Conservation (phyloP, 2,888 invertebrate genomes). For the Philaethria dido region DNA sequence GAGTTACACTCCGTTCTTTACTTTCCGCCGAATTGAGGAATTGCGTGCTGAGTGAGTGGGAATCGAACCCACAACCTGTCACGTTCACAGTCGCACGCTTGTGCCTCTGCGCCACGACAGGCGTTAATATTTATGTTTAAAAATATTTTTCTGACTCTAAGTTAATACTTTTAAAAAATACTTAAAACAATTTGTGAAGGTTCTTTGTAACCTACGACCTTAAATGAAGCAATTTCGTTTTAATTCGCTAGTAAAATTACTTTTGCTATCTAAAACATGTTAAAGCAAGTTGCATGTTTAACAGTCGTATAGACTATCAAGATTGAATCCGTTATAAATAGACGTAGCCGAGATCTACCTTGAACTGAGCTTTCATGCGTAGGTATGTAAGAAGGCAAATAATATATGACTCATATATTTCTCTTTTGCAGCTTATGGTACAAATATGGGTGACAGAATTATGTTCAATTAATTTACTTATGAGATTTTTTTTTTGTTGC, state of each 20-base stretch:
- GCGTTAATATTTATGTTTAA: too few relatives aligned
- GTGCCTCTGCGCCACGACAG: too few relatives aligned
- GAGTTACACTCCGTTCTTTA: too few relatives aligned
- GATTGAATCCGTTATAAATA: conserved; percentile 9
- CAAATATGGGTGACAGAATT: background rate
- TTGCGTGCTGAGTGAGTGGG: too few relatives aligned
- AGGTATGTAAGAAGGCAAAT: background rate
- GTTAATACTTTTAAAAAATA: too few relatives aligned
- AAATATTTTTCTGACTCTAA: too few relatives aligned
- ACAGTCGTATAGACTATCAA: background rate
- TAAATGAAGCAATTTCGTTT: background rate
- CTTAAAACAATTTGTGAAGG: too few relatives aligned
- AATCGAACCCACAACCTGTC: too few relatives aligned
- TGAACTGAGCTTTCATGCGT: background rate
- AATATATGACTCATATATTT: background rate
- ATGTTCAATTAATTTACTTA: background rate
- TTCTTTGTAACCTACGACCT: too few relatives aligned
- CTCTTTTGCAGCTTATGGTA: background rate
- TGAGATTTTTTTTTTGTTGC: too few relatives aligned
- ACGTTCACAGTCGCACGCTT: too few relatives aligned
- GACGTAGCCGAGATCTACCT: background rate
- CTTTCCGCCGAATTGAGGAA: too few relatives aligned
- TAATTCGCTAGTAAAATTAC: background rate
- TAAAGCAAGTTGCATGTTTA: background rate
- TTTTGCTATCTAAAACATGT: background rate